These are phyloP conservation scores for Vollenhovia emeryi DNA, from an alignment of 1,140 invertebrate genomes.

Conservation along the genomic window DNA sequence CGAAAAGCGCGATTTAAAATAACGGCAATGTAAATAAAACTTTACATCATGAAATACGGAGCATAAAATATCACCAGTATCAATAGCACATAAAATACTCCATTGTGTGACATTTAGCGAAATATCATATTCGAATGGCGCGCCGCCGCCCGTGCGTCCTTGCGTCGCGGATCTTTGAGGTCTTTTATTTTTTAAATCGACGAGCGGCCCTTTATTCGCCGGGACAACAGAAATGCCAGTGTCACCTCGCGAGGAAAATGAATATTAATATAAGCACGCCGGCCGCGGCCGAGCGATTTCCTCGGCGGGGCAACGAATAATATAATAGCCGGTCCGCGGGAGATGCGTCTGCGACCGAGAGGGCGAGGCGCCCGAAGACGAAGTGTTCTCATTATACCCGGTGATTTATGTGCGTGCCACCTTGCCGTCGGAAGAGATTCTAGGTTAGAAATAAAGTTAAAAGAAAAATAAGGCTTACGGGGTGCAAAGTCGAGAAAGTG, in stretches of 20 bases:
- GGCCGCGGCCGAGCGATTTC: conserved; percentile 38
- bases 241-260: conserved; percentile 49
- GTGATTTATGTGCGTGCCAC: conserved; percentile 84
- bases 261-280: conserved; percentile 68
- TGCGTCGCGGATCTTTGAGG: conserved; percentile 28
- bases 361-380: conserved; percentile 80
- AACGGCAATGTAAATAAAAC: conserved; percentile 61
- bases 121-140: conserved; percentile 56
- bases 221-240: conserved; percentile 2
- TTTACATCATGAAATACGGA: conserved; percentile 56
- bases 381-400: conserved; percentile 85
- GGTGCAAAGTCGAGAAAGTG: conserved; percentile 81
- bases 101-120: conserved; percentile 55
- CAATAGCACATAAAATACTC: conserved; percentile 57
- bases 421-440: conserved; percentile 80
- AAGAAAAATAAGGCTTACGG: conserved; percentile 86
- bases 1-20: conserved; percentile 58
- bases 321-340: conserved; percentile 70
- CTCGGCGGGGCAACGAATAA: conserved; percentile 69
- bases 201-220: conserved; percentile 18
- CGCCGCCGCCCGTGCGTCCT: conserved; percentile 9
- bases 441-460: conserved; percentile 85
- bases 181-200: conserved; percentile 35
- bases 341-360: conserved; percentile 72
- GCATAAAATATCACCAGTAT: conserved; percentile 52